A percentile compares a stretch with the other conserved stretches of the same genome.
phyloP scores from a whole-genome alignment of 2,888 invertebrate species.

The Copidosoma aretas region DNA sequence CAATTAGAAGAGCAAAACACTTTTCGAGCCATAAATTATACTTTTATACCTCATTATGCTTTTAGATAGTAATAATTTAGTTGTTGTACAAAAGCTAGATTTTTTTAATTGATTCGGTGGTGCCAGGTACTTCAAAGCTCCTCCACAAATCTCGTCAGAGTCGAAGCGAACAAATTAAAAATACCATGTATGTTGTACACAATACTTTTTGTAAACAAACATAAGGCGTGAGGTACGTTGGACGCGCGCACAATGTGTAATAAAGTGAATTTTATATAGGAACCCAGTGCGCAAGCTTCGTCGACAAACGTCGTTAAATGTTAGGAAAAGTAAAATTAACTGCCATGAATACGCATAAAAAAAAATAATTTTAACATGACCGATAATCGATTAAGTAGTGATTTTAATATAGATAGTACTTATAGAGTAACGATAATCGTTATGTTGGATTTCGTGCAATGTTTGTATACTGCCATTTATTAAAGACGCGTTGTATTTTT shows the following conservation, averaged over 20 bases:
- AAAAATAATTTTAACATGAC: constrained; percentile 25
- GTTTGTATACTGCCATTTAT: constrained; percentile 29
- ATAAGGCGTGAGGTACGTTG: neutral
- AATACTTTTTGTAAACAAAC: neutral
- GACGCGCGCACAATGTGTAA: constrained; percentile 26
- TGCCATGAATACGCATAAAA: constrained; percentile 46
- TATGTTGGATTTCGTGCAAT: constrained; percentile 44
- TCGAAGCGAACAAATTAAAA: too few relatives aligned
- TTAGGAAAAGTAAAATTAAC: constrained; percentile 36
- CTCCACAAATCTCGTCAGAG: too few relatives aligned
- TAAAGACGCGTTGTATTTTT: too few relatives aligned
- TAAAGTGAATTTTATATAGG: constrained; percentile 17
- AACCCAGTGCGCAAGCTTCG: constrained; percentile 13
- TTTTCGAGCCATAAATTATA: too few relatives aligned
- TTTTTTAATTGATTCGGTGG: too few relatives aligned
- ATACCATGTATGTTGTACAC: too few relatives aligned
- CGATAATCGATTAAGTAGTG: constrained; percentile 17
- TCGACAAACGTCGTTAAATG: constrained; percentile 26
- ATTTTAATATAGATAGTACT: neutral
- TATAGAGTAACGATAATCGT: too few relatives aligned
- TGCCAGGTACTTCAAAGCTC: too few relatives aligned
- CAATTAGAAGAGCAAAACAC: too few relatives aligned
- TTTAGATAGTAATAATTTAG: too few relatives aligned
- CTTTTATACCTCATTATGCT: too few relatives aligned
- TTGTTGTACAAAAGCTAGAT: too few relatives aligned